Evolutionary conservation across 1,140 invertebrate genomes (phyloP).

Genomic region (Tetragonula clypearis): DNA sequence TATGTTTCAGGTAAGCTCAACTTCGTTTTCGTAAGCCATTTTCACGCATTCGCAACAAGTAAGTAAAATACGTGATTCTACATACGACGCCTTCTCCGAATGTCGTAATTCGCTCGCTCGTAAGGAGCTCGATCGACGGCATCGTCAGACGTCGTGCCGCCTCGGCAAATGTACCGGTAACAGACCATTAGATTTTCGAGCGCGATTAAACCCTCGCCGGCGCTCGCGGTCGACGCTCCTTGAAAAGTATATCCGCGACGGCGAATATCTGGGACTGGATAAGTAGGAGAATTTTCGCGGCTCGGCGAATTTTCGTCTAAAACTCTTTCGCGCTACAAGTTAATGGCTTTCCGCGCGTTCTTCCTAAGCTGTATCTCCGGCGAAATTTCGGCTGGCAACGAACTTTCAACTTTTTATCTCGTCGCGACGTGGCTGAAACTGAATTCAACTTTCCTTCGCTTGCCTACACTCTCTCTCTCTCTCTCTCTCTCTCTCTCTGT

Average conservation of each 20-base stretch:
- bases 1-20: no score
- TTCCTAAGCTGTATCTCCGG: slow-evolving; percentile 6
- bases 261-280: background rate
- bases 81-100: background rate
- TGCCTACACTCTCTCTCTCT: no score
- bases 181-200: slow-evolving; percentile 9
- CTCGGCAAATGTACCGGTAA: background rate
- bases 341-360: slow-evolving; percentile 22
- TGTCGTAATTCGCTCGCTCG: background rate
- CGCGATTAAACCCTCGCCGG: background rate
- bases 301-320: slow-evolving; percentile 21
- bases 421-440: slow-evolving; percentile 42
- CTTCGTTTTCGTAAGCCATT: slow-evolving; percentile 13
- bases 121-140: slow-evolving; percentile 15
- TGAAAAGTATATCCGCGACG: background rate
- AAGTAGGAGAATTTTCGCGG: slow-evolving; percentile 39
- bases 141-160: background rate
- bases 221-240: background rate
- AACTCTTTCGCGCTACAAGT: slow-evolving; percentile 18
- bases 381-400: slow-evolving; percentile 34
- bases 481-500: background rate
- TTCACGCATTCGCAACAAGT: slow-evolving; percentile 46
- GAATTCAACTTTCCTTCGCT: slow-evolving; percentile 41
- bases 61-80: slow-evolving; percentile 28
- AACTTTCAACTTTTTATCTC: slow-evolving; percentile 51